These are phyloP conservation scores for Neodiprion lecontei DNA, from an alignment of 1,140 invertebrate species.

Conservation along the genomic window DNA sequence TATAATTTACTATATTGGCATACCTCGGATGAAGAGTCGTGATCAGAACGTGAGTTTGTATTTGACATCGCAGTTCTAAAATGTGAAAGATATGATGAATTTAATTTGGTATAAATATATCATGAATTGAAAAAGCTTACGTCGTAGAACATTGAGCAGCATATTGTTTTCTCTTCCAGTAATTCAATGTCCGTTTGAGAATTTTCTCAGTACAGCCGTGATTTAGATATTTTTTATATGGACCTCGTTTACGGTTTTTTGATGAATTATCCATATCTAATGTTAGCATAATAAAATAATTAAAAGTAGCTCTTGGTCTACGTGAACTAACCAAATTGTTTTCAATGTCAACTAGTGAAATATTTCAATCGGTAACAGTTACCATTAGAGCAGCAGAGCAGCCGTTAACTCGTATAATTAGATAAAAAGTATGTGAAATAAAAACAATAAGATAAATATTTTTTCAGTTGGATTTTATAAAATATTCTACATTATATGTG, in stretches of 20 bases:
- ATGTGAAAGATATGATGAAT: not conserved
- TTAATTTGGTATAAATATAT: not conserved
- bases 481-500: no score
- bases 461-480: no score
- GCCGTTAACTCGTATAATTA: no score
- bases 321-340: not conserved
- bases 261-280: not conserved
- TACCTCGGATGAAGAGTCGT: no score
- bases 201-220: not conserved
- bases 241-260: not conserved
- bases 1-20: no score
- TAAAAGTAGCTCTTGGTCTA: not conserved
- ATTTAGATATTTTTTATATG: slow-evolving; percentile 9
- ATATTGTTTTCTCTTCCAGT: slow-evolving; percentile 9
- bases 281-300: not conserved
- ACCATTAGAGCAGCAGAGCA: no score
- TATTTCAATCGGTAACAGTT: not conserved
- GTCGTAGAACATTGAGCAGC: not conserved
- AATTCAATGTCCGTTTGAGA: not conserved
- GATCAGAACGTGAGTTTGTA: not conserved
- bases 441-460: no score
- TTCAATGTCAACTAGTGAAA: not conserved
- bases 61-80: not conserved
- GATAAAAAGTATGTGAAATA: no score
- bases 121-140: not conserved